These are phyloP conservation scores for Chaetops frenatus DNA, from an alignment of 2,113 vertebrate genomes.

Conservation along the genomic window DNA sequence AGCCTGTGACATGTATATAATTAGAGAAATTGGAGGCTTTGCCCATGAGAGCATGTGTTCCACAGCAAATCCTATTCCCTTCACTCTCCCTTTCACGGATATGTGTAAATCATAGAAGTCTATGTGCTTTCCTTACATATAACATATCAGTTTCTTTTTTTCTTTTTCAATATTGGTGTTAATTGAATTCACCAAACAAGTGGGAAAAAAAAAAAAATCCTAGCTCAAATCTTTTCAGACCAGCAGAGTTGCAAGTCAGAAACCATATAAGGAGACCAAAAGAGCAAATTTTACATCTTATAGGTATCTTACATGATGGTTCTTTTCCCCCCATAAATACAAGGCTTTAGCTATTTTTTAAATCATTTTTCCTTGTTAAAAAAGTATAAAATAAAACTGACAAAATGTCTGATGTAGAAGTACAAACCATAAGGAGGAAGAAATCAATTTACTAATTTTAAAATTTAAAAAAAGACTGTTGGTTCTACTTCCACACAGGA, in stretches of 20 bases:
- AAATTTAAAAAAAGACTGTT: neutral
- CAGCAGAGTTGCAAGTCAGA: neutral
- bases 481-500: neutral
- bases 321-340: neutral
- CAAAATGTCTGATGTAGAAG: neutral
- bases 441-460: neutral
- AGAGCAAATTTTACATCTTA: neutral
- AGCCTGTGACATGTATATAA: neutral
- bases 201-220: neutral
- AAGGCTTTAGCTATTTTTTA: neutral
- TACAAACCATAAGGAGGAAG: neutral
- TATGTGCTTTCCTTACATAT: neutral
- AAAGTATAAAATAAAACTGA: neutral
- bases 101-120: neutral
- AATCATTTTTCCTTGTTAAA: neutral
- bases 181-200: neutral
- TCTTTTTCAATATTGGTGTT: neutral
- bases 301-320: neutral
- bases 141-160: neutral
- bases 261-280: neutral
- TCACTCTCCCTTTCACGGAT: neutral
- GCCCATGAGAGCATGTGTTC: neutral
- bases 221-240: neutral
- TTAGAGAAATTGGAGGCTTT: slow-evolving; percentile 29
- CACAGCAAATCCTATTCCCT: slow-evolving; percentile 4